Evolutionary conservation across 2,113 vertebrate species (phyloP), one percentile per base, ranked within the genome.

Genomic region (Romanogobio albipinnatus): DNA sequence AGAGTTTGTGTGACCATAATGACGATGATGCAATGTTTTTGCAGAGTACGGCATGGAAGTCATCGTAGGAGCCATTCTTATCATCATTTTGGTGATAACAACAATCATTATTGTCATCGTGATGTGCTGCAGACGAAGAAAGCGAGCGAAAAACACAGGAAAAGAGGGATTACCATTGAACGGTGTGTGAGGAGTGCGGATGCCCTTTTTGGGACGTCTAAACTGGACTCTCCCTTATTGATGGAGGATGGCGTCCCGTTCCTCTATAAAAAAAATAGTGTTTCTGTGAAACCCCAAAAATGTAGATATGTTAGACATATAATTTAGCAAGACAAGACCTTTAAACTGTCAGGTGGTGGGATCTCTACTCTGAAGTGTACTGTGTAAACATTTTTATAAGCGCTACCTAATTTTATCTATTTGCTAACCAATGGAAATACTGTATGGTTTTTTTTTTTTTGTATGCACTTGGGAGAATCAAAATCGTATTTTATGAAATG

Each of bases 211-310:
- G 74, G 88, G 88, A 91, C 81, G 43, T 14, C 24, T 84, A 47
- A 71, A 76, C 56, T 86, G 88, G 74, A 89, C 49, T 49, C 2
- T 29, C 13, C 19, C 64, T 70, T 84, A 83, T 24, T 15, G 13
- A 33, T 17, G 26, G 59, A 4, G 58, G 36, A 19, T 39, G 29
- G 86, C 8, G 14, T 26, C 36, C 45, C 9, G 85, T 84, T 93
- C 87, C 89, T 89, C 89, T 86, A 61, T 84, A 74, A 80, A 85
- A 89, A 90, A 33, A 10, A 49, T 84, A 84, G 91, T 62, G 94
- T 96, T 97, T 95, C 94, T 94, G 15, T 94, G 95, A 96, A 96
- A 95, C 95, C 84, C 22, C 68, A 33, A 51, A 39, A 68, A 33
- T 73, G 45, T 82, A n/a, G 76, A 86, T 78, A 45, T 85, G 68